Percentiles rank a stretch among this genome's conserved stretches.
These are phyloP conservation scores for Pelvicachromis taeniatus DNA, from an alignment of 2,113 vertebrate species.

Conservation along the genomic window DNA sequence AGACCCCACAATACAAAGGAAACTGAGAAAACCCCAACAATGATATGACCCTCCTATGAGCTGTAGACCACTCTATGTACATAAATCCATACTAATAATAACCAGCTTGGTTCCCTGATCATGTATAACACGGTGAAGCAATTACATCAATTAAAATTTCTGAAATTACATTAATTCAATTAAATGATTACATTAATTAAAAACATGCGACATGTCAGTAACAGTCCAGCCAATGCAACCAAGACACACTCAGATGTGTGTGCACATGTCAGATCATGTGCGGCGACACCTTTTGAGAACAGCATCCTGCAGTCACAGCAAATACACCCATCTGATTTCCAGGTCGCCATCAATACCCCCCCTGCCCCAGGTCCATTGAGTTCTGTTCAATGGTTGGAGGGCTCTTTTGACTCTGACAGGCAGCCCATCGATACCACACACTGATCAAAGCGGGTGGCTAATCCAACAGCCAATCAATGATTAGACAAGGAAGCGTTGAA, in stretches of 20 bases:
- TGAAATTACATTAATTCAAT: not conserved
- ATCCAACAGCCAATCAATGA: conserved; percentile 57
- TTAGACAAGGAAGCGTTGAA: conserved; percentile 44
- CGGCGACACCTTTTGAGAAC: not conserved
- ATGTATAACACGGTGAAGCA: not conserved
- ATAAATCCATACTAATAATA: not conserved
- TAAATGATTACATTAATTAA: not conserved
- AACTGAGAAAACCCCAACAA: not conserved
- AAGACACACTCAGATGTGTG: not conserved
- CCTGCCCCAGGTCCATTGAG: not conserved
- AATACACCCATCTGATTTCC: conserved; percentile 20
- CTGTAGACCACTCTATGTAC: not conserved
- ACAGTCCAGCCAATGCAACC: not conserved
- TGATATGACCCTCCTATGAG: not conserved
- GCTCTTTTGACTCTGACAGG: conserved; percentile 31
- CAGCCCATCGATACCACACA: conserved; percentile 44
- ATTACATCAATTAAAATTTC: not conserved
- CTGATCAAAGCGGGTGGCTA: conserved; percentile 45
- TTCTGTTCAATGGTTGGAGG: conserved; percentile 25
- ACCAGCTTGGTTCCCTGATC: not conserved
- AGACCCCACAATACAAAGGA: not conserved
- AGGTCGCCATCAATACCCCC: conserved; percentile 23
- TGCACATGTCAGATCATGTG: too few relatives aligned
- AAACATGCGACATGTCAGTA: not conserved
- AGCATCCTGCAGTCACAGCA: not conserved